phyloP scores from a whole-genome alignment of 2,888 invertebrate genomes.

The Cordilura impudica region DNA sequence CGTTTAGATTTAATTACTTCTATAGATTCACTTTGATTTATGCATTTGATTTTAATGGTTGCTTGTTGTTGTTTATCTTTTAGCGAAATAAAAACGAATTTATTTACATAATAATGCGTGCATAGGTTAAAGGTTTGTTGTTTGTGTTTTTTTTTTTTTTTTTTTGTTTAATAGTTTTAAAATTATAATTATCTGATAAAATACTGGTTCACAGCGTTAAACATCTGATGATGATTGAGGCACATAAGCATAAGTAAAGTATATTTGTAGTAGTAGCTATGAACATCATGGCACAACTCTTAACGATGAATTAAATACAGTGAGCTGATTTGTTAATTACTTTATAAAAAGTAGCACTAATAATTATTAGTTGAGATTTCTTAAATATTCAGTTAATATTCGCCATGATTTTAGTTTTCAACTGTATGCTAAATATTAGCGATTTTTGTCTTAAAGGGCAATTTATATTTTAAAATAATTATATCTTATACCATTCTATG shows the following conservation, averaged over 20 bases:
- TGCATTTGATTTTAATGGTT: constrained; percentile 17
- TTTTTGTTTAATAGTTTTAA: too few species aligned
- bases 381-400: too few species aligned
- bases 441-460: too few species aligned
- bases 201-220: neutral
- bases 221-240: neutral
- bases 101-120: constrained; percentile 38
- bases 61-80: neutral
- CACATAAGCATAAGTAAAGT: neutral
- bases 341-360: too few species aligned
- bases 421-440: too few species aligned
- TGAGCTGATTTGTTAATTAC: too few species aligned
- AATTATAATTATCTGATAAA: neutral
- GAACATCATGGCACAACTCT: neutral
- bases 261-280: neutral
- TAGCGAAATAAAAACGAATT: neutral
- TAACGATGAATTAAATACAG: neutral
- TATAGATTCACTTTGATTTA: constrained; percentile 38
- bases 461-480: too few species aligned
- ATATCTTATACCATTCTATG: too few species aligned
- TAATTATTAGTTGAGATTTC: too few species aligned
- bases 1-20: constrained; percentile 19
- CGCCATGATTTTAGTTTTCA: too few species aligned
- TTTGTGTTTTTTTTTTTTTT: neutral
- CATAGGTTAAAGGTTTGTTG: constrained; percentile 2